phyloP scores from a whole-genome alignment of 2,888 invertebrate species.

The Apantesis nais region DNA sequence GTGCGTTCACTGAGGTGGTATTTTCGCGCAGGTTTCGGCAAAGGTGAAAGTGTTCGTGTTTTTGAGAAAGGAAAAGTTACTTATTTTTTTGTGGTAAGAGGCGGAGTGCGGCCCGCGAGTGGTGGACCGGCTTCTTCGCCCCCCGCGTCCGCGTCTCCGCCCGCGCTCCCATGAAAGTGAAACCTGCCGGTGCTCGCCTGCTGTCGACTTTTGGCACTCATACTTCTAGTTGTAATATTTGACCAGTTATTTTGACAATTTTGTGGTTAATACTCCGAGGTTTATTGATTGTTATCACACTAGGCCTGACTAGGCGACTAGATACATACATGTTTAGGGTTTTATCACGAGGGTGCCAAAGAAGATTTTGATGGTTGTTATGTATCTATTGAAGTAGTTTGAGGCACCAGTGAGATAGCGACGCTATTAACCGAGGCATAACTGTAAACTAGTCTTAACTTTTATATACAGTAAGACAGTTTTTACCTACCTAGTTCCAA shows the following conservation, averaged over 20 bases:
- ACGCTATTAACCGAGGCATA: neutral
- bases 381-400: neutral
- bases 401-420: neutral
- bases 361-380: neutral
- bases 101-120: slow-evolving; percentile 66
- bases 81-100: slow-evolving; percentile 76
- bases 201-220: slow-evolving; percentile 40
- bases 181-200: slow-evolving; percentile 61
- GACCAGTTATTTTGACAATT: slow-evolving; percentile 4
- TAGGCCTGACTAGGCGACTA: neutral
- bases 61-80: slow-evolving; percentile 84
- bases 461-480: neutral
- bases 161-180: slow-evolving; percentile 70
- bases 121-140: slow-evolving; percentile 34
- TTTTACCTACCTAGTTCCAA: too few relatives aligned
- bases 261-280: neutral
- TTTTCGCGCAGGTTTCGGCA: slow-evolving; percentile 74
- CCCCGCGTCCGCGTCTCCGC: slow-evolving; percentile 24
- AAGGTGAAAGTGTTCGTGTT: slow-evolving; percentile 81
- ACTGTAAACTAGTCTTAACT: neutral
- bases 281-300: neutral
- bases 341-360: neutral
- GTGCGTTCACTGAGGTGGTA: slow-evolving; percentile 51
- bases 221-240: slow-evolving; percentile 22
- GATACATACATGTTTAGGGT: neutral